Conservation (phyloP, 2,113 vertebrate genomes). For the Toxostoma redivivum region DNA sequence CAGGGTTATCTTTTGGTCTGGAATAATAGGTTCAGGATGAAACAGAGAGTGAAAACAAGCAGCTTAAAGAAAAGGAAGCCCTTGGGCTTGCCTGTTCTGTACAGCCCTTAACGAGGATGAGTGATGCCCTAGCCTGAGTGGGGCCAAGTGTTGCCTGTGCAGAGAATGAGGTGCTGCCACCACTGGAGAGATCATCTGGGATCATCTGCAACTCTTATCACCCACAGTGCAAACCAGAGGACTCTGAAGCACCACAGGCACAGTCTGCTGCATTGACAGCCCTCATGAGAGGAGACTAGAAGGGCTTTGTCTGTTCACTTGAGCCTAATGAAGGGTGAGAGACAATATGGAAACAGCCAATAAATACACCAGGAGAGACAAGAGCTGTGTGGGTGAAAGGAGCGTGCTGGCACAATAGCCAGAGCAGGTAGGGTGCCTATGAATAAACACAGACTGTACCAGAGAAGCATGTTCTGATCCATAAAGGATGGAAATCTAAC, state of each 20-base stretch:
- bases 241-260: not conserved
- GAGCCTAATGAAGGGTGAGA: not conserved
- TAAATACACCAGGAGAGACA: not conserved
- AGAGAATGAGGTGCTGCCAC: rapidly evolving
- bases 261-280: not conserved
- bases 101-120: not conserved
- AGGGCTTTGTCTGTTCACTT: not conserved
- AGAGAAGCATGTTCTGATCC: not conserved
- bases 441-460: not conserved
- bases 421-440: not conserved
- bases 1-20: not conserved
- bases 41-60: not conserved
- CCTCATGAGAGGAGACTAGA: not conserved
- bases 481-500: not conserved
- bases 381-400: not conserved
- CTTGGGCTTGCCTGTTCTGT: not conserved
- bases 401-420: not conserved
- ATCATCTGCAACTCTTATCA: not conserved
- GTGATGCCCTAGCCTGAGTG: not conserved
- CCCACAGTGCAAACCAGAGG: no score
- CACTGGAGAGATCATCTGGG: not conserved
- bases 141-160: not conserved
- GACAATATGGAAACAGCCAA: not conserved
- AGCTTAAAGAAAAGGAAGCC: not conserved
- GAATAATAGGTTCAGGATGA: not conserved